Evolutionary conservation across 1,140 invertebrate genomes (phyloP).

Genomic region (Musca vetustissima): DNA sequence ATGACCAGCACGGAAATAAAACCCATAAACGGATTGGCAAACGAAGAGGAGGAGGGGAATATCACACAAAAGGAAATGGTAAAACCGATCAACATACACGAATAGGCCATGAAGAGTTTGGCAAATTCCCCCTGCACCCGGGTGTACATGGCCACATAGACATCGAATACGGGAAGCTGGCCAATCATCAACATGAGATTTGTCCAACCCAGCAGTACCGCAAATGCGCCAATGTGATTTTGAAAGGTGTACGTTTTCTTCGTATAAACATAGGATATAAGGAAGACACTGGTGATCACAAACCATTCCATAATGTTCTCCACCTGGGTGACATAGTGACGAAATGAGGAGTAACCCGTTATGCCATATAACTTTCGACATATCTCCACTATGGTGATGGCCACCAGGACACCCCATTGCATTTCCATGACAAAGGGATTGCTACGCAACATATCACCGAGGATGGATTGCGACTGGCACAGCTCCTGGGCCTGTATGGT

Average conservation of each 20-base stretch:
- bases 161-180: slow-evolving; percentile 79
- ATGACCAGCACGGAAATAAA: slow-evolving; percentile 83
- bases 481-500: slow-evolving; percentile 69
- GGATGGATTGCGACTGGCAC: slow-evolving; percentile 72
- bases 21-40: slow-evolving; percentile 75
- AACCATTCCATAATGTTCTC: slow-evolving; percentile 86
- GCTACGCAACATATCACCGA: slow-evolving; percentile 69
- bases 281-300: slow-evolving; percentile 77
- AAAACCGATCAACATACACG: slow-evolving; percentile 80
- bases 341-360: slow-evolving; percentile 72
- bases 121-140: slow-evolving; percentile 82
- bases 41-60: slow-evolving; percentile 76
- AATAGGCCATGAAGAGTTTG: slow-evolving; percentile 80
- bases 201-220: slow-evolving; percentile 81
- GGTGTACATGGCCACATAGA: slow-evolving; percentile 86
- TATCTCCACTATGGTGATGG: slow-evolving; percentile 74
- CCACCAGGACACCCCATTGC: slow-evolving; percentile 75
- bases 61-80: slow-evolving; percentile 85
- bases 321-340: slow-evolving; percentile 76
- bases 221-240: slow-evolving; percentile 71
- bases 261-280: slow-evolving; percentile 76
- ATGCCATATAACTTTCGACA: slow-evolving; percentile 76
- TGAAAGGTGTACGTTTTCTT: slow-evolving; percentile 79
- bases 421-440: slow-evolving; percentile 74
- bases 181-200: slow-evolving; percentile 87